Conservation (phyloP, 2,797 vertebrate species). For the Halcyon smyrnensis region DNA sequence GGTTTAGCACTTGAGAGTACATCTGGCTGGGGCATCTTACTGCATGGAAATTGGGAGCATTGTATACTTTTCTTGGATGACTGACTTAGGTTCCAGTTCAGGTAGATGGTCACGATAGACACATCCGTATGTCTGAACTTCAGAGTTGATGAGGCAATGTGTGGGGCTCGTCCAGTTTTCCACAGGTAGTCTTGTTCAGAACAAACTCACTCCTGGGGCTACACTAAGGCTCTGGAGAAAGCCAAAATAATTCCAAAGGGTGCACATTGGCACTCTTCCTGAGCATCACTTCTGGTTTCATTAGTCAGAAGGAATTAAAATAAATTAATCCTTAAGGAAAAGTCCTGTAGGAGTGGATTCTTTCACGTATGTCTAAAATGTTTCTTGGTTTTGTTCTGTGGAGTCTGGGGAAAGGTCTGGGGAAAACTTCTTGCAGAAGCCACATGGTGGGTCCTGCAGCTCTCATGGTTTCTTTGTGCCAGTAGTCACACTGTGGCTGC, state of each 20-base stretch:
- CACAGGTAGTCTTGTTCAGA: not conserved
- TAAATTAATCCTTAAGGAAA: not conserved
- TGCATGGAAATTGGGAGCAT: not conserved
- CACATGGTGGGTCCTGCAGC: not conserved
- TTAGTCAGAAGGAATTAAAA: not conserved
- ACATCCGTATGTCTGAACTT: not conserved
- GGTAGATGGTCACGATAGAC: not conserved
- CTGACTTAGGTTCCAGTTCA: not conserved
- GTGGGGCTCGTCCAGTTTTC: not conserved
- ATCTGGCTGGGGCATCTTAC: not conserved
- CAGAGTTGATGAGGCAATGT: accelerated
- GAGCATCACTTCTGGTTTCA: not conserved
- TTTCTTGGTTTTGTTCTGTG: not conserved
- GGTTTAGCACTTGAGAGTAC: not conserved
- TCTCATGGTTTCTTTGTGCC: not conserved
- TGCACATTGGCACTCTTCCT: not conserved
- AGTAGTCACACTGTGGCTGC: not conserved
- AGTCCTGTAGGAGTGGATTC: not conserved
- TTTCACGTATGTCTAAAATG: not conserved
- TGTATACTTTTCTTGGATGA: not conserved
- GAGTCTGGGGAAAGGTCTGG: not conserved
- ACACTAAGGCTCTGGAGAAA: not conserved
- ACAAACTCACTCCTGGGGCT: not conserved
- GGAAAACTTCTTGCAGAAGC: not conserved
- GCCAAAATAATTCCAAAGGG: not conserved